phyloP scores from a whole-genome alignment of 2,888 invertebrate genomes.

The Conus canariensis region DNA sequence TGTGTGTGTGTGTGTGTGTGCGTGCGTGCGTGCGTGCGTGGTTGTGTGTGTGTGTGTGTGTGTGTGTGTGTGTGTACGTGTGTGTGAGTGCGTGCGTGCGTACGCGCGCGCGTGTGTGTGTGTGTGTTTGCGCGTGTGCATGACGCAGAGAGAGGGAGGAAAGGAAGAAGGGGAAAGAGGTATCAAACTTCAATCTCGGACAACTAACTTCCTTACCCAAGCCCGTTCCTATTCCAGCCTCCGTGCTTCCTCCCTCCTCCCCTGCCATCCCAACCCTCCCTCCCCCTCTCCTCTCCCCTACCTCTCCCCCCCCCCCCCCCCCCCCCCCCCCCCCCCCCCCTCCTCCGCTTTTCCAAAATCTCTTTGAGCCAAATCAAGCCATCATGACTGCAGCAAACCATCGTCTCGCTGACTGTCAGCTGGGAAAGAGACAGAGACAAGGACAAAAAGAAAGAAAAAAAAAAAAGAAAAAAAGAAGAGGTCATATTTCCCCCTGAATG shows the following conservation, averaged over 20 bases:
- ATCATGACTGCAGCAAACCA: no score
- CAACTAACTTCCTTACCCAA: no score
- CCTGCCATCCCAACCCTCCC: no score
- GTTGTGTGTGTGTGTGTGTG: not conserved
- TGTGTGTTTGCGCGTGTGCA: not conserved
- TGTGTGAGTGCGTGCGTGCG: not conserved
- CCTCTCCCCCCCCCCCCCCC: no score
- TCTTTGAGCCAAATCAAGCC: no score
- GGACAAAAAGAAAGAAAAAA: not conserved
- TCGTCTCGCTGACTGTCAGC: no score
- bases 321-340: no score
- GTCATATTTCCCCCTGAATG: not conserved
- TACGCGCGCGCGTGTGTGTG: not conserved
- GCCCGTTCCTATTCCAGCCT: no score
- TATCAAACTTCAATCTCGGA: no score
- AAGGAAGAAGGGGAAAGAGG: not conserved
- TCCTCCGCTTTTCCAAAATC: no score
- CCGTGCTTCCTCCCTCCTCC: no score
- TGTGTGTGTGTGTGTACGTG: not conserved
- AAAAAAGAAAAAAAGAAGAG: not conserved
- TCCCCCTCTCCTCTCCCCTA: no score
- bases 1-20: not conserved
- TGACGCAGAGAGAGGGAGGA: not conserved
- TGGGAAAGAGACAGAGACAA: not conserved
- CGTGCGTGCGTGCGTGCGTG: not conserved